Conservation (phyloP, 2,113 vertebrate genomes). For the Opisthocomus hoazin region DNA sequence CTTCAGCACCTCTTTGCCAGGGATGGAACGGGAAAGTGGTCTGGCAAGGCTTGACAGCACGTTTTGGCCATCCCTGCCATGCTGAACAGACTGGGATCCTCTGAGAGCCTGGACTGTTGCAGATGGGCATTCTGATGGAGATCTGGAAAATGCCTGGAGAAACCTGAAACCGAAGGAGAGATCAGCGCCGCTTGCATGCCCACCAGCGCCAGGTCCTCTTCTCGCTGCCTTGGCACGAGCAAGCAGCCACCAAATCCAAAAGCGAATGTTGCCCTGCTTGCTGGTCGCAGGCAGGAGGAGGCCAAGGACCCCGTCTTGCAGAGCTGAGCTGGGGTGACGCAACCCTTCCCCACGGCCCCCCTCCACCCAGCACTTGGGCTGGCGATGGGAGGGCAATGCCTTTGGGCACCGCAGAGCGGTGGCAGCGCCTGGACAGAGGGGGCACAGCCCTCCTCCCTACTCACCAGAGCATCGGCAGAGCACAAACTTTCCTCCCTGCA, state of each 20-base stretch:
- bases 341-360: not conserved
- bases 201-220: fast-evolving
- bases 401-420: not conserved
- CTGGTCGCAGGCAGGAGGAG: not conserved
- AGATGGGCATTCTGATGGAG: not conserved
- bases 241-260: not conserved
- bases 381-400: not conserved
- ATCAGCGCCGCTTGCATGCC: fast-evolving
- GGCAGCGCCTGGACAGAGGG: not conserved
- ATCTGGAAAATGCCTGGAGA: not conserved
- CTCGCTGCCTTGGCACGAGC: not conserved
- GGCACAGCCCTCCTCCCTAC: not conserved
- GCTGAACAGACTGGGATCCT: not conserved
- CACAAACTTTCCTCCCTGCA: not conserved
- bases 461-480: not conserved
- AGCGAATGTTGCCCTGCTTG: not conserved
- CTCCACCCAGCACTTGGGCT: not conserved
- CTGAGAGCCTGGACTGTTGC: not conserved
- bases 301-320: not conserved
- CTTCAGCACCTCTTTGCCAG: not conserved
- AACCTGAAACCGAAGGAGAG: not conserved
- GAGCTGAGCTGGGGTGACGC: not conserved
- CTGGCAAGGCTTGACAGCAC: fast-evolving
- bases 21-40: not conserved
- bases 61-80: not conserved